Evolutionary conservation across 2,113 vertebrate genomes (phyloP).

Genomic region (Myiagra hebetior): DNA sequence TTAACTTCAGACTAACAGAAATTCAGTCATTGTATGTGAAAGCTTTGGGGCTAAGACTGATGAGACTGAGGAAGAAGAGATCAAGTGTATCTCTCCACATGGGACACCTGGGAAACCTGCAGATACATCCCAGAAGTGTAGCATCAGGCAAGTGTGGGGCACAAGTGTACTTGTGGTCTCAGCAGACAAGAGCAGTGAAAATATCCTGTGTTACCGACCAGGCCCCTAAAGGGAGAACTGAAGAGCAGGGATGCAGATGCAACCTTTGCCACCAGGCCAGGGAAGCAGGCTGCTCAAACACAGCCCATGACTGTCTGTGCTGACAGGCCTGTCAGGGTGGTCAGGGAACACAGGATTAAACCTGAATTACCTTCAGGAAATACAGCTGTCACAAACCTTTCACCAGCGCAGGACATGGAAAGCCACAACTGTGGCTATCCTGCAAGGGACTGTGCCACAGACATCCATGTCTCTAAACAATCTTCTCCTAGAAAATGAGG

Average conservation of each 20-base stretch:
- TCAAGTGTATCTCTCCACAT: background rate
- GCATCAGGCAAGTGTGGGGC: too few species aligned
- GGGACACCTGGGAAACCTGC: background rate
- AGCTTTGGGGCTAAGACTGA: background rate
- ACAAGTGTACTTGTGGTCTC: background rate
- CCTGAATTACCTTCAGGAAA: background rate
- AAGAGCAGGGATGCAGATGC: background rate
- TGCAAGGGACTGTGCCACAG: background rate
- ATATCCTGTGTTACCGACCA: background rate
- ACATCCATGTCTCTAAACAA: background rate
- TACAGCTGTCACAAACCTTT: background rate
- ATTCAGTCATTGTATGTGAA: background rate
- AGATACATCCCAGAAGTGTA: accelerated
- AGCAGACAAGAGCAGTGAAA: background rate
- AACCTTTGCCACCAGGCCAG: background rate
- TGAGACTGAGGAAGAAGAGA: background rate
- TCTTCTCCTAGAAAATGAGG: background rate
- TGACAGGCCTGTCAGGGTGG: background rate
- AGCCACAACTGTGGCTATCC: background rate
- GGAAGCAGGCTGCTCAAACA: background rate
- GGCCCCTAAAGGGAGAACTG: background rate
- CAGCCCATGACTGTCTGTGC: background rate
- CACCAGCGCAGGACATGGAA: background rate
- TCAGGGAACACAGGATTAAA: background rate
- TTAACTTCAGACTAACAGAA: background rate